These are phyloP conservation scores for Sturnus vulgaris DNA, from an alignment of 2,113 vertebrate genomes.

Conservation along the genomic window DNA sequence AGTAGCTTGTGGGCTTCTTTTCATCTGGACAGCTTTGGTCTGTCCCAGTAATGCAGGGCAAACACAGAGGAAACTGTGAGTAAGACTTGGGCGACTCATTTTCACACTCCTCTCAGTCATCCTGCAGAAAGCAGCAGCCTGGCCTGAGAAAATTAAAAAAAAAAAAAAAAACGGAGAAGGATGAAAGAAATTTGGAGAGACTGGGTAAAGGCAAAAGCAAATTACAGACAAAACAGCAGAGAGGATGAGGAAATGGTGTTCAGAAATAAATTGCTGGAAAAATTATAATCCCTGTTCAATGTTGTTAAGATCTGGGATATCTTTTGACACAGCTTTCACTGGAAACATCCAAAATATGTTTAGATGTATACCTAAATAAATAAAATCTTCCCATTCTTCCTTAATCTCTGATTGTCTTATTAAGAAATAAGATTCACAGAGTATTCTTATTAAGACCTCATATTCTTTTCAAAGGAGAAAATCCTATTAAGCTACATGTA, in stretches of 20 bases:
- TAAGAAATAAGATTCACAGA: conserved; percentile 37
- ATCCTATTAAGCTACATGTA: conserved; percentile 40
- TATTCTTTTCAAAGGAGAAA: conserved; percentile 30
- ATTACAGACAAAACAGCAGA: not conserved
- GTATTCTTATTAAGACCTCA: conserved; percentile 47
- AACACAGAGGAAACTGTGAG: not conserved
- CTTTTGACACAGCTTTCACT: not conserved
- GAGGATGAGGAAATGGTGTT: not conserved
- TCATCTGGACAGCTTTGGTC: conserved; percentile 4
- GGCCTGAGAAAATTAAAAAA: not conserved
- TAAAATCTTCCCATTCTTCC: not conserved
- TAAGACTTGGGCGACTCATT: not conserved
- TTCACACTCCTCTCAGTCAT: conserved; percentile 13
- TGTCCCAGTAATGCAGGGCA: conserved; percentile 30
- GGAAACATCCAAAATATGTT: not conserved
- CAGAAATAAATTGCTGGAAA: not conserved
- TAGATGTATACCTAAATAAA: not conserved
- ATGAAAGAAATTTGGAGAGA: not conserved
- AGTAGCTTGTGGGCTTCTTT: not conserved
- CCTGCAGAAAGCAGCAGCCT: not conserved
- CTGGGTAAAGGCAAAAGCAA: not conserved
- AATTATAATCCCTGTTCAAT: not conserved
- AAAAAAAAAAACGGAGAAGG: not conserved
- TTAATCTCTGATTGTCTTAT: conserved; percentile 29
- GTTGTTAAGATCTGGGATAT: not conserved